Evolutionary conservation across 2,888 invertebrate genomes (phyloP).

Genomic region (Mesorhabditis belari): DNA sequence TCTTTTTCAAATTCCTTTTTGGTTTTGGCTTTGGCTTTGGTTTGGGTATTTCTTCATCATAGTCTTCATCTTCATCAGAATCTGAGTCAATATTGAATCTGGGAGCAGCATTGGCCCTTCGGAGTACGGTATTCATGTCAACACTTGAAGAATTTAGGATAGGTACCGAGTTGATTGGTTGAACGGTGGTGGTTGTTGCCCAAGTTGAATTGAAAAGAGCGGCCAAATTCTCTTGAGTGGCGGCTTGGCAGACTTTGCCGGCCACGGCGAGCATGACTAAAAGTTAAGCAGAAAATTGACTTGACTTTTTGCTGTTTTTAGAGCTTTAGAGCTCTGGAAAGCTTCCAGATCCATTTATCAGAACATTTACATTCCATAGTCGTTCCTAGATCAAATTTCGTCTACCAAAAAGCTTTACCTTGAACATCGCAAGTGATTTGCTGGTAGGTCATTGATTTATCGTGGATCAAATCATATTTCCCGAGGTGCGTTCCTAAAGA

Average conservation of each 20-base stretch:
- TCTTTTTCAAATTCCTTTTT: not conserved
- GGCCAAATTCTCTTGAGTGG: conserved; percentile 8
- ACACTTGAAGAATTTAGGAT: not conserved
- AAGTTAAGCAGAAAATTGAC: conserved; percentile 4
- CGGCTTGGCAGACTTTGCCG: conserved; percentile 12
- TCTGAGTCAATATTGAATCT: conserved; percentile 6
- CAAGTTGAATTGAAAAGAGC: not conserved
- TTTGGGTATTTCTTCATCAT: not conserved
- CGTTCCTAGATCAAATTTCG: not conserved
- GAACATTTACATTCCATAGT: not conserved
- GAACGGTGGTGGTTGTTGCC: not conserved
- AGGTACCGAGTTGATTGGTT: not conserved
- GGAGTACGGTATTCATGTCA: too few relatives aligned
- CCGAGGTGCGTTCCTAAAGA: conserved; percentile 8
- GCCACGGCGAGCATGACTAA: conserved; percentile 23
- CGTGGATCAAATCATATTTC: conserved; percentile 44
- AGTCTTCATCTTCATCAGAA: conserved; percentile 4
- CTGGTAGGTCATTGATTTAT: conserved; percentile 36
- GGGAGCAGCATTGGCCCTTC: not conserved
- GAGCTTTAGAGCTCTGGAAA: too few relatives aligned
- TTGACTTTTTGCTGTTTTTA: not conserved
- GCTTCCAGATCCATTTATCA: too few relatives aligned
- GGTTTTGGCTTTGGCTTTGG: too few relatives aligned
- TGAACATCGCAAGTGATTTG: conserved; percentile 42
- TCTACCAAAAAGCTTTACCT: conserved; percentile 16